Percentiles rank a stretch among this genome's conserved stretches.
These are phyloP conservation scores for Ormyrus labotus DNA, from an alignment of 2,888 invertebrate species.

Conservation along the genomic window DNA sequence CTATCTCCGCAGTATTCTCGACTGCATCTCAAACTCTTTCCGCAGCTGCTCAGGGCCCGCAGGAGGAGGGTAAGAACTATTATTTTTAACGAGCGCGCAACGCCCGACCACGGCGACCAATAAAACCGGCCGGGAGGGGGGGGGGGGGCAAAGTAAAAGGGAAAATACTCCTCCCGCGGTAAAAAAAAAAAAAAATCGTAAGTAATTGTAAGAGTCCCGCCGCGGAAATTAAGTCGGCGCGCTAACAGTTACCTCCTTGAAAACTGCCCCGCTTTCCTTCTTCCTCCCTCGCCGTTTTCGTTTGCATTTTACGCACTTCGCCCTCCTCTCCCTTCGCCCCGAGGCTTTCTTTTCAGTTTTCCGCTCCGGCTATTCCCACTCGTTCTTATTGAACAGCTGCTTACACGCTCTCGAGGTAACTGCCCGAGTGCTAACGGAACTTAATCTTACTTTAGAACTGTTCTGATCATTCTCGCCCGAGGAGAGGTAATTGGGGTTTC, in stretches of 20 bases:
- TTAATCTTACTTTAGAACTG: neutral
- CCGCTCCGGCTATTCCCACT: neutral
- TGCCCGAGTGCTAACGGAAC: neutral
- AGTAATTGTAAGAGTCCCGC: slow-evolving; percentile 53
- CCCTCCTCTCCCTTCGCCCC: neutral
- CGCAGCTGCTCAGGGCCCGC: neutral
- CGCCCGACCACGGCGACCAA: slow-evolving; percentile 40
- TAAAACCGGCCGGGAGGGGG: slow-evolving; percentile 21
- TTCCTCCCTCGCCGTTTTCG: slow-evolving; percentile 18
- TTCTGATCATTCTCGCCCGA: neutral
- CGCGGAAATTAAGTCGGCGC: slow-evolving; percentile 50
- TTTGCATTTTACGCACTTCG: slow-evolving; percentile 35
- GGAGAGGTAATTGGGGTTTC: too few relatives aligned
- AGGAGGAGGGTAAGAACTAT: slow-evolving; percentile 21
- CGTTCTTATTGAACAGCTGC: neutral
- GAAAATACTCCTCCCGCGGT: neutral
- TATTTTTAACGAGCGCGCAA: slow-evolving; percentile 54
- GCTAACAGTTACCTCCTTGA: slow-evolving; percentile 41
- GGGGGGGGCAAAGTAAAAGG: neutral
- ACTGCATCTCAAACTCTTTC: slow-evolving; percentile 2
- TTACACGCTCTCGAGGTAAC: neutral
- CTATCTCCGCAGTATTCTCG: neutral
- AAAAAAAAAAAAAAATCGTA: slow-evolving; percentile 36
- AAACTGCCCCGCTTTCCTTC: slow-evolving; percentile 18
- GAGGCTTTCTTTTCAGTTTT: neutral